Conservation (phyloP, 2,113 vertebrate genomes). For the Mionectes macconnelli region DNA sequence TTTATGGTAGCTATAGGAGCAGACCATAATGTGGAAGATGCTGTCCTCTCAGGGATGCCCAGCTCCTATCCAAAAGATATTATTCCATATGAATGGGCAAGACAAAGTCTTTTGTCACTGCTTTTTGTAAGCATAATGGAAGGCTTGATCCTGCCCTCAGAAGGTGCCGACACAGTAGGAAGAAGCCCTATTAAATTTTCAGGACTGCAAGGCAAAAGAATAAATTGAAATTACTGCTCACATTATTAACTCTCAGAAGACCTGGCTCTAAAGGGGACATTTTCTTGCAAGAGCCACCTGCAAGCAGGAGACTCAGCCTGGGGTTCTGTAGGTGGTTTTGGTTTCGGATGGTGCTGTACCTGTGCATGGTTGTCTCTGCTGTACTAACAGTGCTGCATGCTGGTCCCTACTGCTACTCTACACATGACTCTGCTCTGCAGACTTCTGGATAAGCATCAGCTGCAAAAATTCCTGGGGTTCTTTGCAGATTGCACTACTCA, state of each 20-base stretch:
- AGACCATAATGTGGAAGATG: not conserved
- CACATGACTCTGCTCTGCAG: not conserved
- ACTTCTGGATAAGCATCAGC: not conserved
- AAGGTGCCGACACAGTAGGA: not conserved
- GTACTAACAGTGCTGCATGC: not conserved
- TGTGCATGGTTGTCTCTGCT: not conserved
- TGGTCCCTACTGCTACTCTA: not conserved
- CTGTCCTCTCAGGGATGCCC: conserved; percentile 34
- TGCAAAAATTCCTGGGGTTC: not conserved
- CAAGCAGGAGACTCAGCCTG: not conserved
- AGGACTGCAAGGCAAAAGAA: not conserved
- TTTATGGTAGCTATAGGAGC: not conserved
- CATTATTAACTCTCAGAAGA: not conserved
- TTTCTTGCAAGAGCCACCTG: not conserved
- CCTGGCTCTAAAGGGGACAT: not conserved
- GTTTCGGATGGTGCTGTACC: not conserved
- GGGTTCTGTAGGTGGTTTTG: not conserved
- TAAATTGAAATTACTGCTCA: not conserved
- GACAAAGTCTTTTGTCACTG: not conserved
- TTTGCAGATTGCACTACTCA: not conserved
- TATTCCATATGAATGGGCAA: not conserved
- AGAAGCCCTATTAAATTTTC: not conserved
- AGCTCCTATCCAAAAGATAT: not conserved
- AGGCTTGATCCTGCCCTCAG: not conserved
- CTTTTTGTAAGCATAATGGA: not conserved